Evolutionary conservation across 1,140 invertebrate genomes (phyloP).

Genomic region (Muscidifurax raptorellus): DNA sequence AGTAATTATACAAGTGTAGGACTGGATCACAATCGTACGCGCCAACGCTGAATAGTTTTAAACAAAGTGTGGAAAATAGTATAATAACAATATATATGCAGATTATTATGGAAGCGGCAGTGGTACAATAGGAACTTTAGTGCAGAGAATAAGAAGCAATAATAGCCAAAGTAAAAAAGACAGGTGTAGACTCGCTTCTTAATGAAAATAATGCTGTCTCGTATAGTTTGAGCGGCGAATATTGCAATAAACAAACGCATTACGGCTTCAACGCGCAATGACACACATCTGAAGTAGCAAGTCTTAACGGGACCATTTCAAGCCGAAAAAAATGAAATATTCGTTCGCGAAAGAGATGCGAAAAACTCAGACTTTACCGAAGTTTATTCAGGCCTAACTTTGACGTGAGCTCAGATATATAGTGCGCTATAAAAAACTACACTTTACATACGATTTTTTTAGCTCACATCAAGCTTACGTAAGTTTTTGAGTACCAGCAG

Average conservation of each 20-base stretch:
- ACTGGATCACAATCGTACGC: too few relatives aligned
- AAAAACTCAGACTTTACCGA: not conserved
- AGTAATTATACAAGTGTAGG: too few relatives aligned
- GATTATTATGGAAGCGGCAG: conserved; percentile 22
- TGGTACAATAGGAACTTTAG: not conserved
- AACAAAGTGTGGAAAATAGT: conserved; percentile 7
- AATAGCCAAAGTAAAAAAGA: not conserved
- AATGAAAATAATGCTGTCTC: conserved; percentile 23
- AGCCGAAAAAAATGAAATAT: not conserved
- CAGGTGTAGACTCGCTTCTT: not conserved
- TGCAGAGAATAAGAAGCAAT: not conserved
- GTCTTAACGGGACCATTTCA: too few relatives aligned
- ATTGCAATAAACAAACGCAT: not conserved
- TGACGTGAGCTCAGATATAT: not conserved
- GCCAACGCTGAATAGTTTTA: too few relatives aligned
- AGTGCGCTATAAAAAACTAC: not conserved
- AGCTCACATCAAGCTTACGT: not conserved
- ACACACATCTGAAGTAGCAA: not conserved
- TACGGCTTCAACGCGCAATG: not conserved
- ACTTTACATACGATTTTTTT: not conserved
- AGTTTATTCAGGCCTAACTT: too few relatives aligned
- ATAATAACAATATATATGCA: conserved; percentile 20
- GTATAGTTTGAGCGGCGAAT: not conserved
- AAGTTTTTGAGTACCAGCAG: not conserved
- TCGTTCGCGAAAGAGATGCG: not conserved